Conservation (phyloP, 2,797 vertebrate species). For the Argyrosomus regius region DNA sequence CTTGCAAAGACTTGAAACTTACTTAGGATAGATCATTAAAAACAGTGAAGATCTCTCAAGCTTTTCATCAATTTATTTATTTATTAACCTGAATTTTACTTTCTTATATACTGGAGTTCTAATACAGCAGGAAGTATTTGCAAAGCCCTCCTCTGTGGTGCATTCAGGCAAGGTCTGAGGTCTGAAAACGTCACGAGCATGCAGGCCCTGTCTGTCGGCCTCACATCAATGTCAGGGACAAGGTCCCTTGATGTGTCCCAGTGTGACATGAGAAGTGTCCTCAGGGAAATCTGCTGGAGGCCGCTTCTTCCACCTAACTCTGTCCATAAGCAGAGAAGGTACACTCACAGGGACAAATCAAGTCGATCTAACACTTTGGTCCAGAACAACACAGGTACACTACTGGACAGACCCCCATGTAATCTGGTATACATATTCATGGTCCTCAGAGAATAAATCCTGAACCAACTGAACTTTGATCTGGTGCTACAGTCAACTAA, state of each 20-base stretch:
- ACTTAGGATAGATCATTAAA: neutral
- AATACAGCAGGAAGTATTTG: neutral
- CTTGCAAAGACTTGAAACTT: neutral
- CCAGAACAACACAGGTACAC: neutral
- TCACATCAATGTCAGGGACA: slow-evolving; percentile 23
- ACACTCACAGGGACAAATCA: neutral
- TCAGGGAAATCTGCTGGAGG: slow-evolving; percentile 5
- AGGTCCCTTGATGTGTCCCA: slow-evolving; percentile 14
- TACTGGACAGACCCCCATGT: too few species aligned
- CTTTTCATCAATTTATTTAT: neutral
- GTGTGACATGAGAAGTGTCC: slow-evolving; percentile 35
- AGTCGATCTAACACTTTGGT: neutral
- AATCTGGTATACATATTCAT: too few species aligned
- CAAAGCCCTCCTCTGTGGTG: neutral
- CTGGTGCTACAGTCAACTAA: too few species aligned
- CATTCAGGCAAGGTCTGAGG: neutral
- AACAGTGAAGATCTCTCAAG: neutral
- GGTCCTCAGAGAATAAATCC: too few species aligned
- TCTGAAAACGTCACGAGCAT: slow-evolving; percentile 5
- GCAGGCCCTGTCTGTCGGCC: slow-evolving; percentile 15
- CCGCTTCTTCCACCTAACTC: neutral
- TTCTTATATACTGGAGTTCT: too few species aligned
- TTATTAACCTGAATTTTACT: neutral
- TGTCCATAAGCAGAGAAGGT: neutral
- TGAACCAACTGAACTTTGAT: too few species aligned